Base-by-base conservation (phyloP, 2,888 invertebrate species). In the Scaptomyza caliginosa region DNA sequence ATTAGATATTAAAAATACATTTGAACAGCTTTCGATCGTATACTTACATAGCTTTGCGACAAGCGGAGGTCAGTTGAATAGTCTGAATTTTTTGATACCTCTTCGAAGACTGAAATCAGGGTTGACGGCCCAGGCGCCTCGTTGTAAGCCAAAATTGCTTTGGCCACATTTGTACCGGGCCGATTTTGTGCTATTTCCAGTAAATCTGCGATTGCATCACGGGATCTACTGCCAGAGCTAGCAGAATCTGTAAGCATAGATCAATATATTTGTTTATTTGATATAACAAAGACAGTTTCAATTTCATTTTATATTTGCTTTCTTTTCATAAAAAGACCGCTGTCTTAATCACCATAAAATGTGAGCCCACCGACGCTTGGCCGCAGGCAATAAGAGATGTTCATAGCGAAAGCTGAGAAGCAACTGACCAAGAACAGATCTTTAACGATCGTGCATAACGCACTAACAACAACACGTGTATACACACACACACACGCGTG, bases 51-150 rank as follows among this genome's bases (percentile, higher is more conserved):
- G 67, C 54, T 50, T 4, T 90, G 49, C 1, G 89, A 85, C 24
- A 91, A 70, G n/a, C 79, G 71, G 21, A 89, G 77, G 59, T 91
- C 89, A 0, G 78, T 81, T 10, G 89, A 84, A 50, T 80, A 87
- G 40, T 90, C 90, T 0, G 84, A 73, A 55, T 88, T 86, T 23
- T 90, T 88, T 0, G 88, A 88, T 3, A 91, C 38, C 57, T 90
- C 90, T 10, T 90, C 88, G 3, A 91, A 55, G 23, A 90, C 58
- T 21, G 75, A 36, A 2, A 89, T 77, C 4, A 91, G 82, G 28
- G 77, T 83, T 17, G 79, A 74, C 7, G 84, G 76, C 0, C 69
- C 75, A 13, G 62, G 74, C 3, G 86, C 72, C 21, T 80, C 77
- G 10, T 88, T 72, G 7, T 89, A 86, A 4, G 67, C 67, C 3